Conservation (phyloP, 2,113 vertebrate species). For the Symphodus melops region DNA sequence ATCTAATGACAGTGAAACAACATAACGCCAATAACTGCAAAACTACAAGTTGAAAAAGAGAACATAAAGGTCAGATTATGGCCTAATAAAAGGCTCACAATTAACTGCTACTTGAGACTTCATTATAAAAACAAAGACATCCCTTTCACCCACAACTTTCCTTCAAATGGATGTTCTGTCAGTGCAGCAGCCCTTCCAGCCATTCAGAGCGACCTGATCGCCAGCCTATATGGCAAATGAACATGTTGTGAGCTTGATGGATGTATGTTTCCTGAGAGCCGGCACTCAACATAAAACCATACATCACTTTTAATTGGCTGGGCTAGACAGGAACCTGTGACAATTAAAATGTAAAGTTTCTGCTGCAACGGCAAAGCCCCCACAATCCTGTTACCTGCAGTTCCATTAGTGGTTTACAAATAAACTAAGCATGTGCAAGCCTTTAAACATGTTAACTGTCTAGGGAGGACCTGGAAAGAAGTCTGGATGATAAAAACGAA, state of each 20-base stretch:
- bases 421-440: constrained; percentile 59
- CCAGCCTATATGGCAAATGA: constrained; percentile 78
- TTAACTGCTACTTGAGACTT: neutral
- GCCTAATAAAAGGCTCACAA: constrained; percentile 1
- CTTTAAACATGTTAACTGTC: constrained; percentile 38
- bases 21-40: neutral
- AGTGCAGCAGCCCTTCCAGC: constrained; percentile 38
- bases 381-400: constrained; percentile 70
- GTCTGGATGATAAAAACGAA: constrained; percentile 6
- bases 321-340: constrained; percentile 74
- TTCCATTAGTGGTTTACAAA: constrained; percentile 76
- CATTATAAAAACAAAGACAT: constrained; percentile 32
- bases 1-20: too few relatives aligned
- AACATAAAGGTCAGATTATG: neutral
- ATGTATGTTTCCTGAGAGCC: constrained; percentile 78
- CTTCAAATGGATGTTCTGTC: constrained; percentile 57
- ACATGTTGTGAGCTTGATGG: constrained; percentile 79
- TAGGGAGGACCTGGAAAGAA: constrained; percentile 29
- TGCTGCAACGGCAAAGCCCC: constrained; percentile 61
- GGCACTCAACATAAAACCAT: constrained; percentile 78
- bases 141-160: constrained; percentile 61
- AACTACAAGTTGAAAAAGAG: neutral
- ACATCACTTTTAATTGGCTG: constrained; percentile 91
- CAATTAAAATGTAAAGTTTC: constrained; percentile 80
- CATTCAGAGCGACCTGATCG: constrained; percentile 67